phyloP scores from a whole-genome alignment of 1,140 invertebrate species.

The Brachionus manjavacas region DNA sequence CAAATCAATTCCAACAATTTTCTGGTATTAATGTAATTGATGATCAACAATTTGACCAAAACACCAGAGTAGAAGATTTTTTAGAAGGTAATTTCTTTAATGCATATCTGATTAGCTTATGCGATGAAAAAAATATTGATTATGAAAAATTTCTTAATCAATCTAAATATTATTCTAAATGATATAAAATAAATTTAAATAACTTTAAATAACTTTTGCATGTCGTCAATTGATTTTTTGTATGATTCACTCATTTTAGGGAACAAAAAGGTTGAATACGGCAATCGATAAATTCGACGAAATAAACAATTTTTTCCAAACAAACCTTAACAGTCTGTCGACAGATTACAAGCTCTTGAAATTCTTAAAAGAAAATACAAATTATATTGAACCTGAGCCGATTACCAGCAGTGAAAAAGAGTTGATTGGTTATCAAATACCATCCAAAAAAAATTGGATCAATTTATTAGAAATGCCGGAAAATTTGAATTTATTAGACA shows the following conservation, averaged over 20 bases:
- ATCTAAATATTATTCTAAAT: not conserved
- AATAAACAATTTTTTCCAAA: not conserved
- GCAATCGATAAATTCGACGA: not conserved
- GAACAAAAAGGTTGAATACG: not conserved
- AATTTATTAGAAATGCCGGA: not conserved
- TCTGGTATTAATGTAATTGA: not conserved
- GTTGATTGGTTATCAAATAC: not conserved
- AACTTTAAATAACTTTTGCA: not conserved
- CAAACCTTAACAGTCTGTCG: not conserved
- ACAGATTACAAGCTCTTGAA: not conserved
- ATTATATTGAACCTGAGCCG: not conserved
- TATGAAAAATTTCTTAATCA: not conserved
- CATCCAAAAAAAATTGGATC: not conserved
- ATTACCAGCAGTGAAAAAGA: not conserved
- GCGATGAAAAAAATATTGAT: not conserved
- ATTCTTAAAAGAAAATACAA: not conserved
- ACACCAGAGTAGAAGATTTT: not conserved
- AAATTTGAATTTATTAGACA: not conserved
- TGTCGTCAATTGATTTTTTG: not conserved
- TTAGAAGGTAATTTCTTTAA: not conserved
- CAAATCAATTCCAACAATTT: not conserved
- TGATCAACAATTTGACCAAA: not conserved
- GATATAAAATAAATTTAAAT: not conserved
- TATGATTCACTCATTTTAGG: not conserved
- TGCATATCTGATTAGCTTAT: not conserved